phyloP scores from a whole-genome alignment of 2,797 vertebrate genomes.

The Hafferia zeledoni region DNA sequence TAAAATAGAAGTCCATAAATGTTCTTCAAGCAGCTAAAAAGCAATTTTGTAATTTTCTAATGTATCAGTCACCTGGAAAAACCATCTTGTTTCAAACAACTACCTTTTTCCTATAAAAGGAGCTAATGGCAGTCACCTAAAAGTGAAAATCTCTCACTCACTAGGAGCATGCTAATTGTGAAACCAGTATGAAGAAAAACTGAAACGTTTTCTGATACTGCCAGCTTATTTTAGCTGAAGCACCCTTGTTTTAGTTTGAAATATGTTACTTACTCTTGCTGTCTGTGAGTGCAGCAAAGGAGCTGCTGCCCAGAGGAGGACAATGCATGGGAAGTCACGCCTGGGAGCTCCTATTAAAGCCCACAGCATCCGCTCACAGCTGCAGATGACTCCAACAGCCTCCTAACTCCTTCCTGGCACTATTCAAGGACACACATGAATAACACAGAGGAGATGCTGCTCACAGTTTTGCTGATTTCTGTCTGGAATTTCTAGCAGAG shows the following conservation, averaged over 20 bases:
- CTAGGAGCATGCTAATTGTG: not conserved
- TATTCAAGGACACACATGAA: not conserved
- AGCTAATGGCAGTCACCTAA: not conserved
- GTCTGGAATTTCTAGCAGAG: not conserved
- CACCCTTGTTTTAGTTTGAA: not conserved
- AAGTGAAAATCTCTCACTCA: not conserved
- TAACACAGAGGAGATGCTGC: not conserved
- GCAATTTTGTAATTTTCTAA: not conserved
- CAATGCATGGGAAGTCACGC: not conserved
- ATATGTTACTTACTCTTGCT: not conserved
- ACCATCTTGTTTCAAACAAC: not conserved
- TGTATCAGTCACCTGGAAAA: not conserved
- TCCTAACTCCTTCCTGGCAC: not conserved
- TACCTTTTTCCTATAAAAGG: not conserved
- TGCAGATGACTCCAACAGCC: not conserved
- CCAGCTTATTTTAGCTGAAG: not conserved
- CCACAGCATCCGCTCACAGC: not conserved
- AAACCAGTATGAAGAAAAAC: not conserved
- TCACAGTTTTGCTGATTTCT: not conserved
- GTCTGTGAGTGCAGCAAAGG: not conserved
- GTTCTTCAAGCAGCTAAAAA: not conserved
- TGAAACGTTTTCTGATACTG: not conserved
- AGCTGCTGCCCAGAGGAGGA: not conserved
- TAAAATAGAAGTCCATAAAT: not conserved
- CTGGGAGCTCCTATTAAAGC: not conserved